These are phyloP conservation scores for Syngnathus rostellatus DNA, from an alignment of 2,797 vertebrate species.

Conservation along the genomic window DNA sequence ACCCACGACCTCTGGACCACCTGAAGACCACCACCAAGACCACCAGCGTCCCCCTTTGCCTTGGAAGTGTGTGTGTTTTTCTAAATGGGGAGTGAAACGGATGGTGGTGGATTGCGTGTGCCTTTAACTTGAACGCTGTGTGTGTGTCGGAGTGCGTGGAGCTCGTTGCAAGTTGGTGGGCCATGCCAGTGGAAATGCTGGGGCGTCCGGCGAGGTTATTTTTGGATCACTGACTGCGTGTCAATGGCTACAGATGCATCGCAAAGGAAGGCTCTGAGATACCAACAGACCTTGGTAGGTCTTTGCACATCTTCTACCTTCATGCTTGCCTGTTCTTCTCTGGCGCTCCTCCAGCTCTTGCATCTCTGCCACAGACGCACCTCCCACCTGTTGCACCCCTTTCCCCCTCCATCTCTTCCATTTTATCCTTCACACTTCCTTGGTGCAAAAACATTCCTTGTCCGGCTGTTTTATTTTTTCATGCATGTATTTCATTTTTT, in stretches of 20 bases:
- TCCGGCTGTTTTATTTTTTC: not conserved
- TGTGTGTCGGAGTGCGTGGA: constrained; percentile 27
- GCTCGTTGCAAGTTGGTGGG: constrained; percentile 37
- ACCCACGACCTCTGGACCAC: constrained; percentile 40
- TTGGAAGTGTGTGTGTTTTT: constrained; percentile 1
- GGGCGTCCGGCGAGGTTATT: constrained; percentile 68
- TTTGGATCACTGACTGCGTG: constrained; percentile 76
- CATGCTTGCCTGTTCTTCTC: constrained; percentile 7
- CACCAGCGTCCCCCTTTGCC: not conserved
- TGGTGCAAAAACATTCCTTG: not conserved
- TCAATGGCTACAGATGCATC: constrained; percentile 84
- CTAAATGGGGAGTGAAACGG: not conserved
- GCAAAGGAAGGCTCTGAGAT: constrained; percentile 80
- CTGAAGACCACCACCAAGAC: constrained; percentile 29
- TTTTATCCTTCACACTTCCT: not conserved
- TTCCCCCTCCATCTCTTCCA: constrained; percentile 5
- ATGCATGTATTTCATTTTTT: not conserved
- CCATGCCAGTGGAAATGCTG: constrained; percentile 67
- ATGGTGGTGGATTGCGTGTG: constrained; percentile 22
- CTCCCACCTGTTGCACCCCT: constrained; percentile 14
- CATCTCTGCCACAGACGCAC: constrained; percentile 12
- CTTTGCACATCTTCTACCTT: constrained; percentile 30
- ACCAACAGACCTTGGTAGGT: constrained; percentile 86
- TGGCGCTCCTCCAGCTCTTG: constrained; percentile 3
- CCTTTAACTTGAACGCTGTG: constrained; percentile 35